Conservation (phyloP, 2,888 invertebrate genomes). For the Camponotus fellah region DNA sequence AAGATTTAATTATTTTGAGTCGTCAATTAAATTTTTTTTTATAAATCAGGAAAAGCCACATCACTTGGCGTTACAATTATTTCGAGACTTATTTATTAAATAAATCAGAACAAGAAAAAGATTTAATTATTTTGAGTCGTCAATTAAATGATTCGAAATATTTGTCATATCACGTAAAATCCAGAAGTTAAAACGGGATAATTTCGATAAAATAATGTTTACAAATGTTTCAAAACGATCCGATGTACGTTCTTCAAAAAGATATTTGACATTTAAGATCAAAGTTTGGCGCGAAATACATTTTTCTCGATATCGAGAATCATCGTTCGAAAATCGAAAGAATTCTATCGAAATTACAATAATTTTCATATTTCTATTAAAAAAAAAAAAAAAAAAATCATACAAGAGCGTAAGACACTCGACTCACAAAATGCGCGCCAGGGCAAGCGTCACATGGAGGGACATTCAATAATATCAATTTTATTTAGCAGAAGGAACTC, state of each 20-base stretch:
- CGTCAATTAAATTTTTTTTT: too few relatives aligned
- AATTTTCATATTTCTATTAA: not conserved
- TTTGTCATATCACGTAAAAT: not conserved
- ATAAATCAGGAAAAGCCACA: not conserved
- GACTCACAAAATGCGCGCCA: not conserved
- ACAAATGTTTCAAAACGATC: not conserved
- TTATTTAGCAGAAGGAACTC: not conserved
- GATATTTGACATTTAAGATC: not conserved
- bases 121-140: not conserved
- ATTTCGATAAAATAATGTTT: not conserved
- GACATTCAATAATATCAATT: not conserved
- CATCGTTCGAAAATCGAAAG: not conserved
- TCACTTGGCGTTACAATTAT: not conserved
- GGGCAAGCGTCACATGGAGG: not conserved
- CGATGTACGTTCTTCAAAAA: not conserved
- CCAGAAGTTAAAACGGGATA: not conserved
- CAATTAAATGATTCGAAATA: constrained; percentile 1
- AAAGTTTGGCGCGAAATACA: not conserved
- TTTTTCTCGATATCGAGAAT: not conserved
- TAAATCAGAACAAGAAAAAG: not conserved
- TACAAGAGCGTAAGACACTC: too few relatives aligned
- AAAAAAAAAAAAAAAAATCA: not conserved
- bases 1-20: too few relatives aligned
- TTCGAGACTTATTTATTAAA: not conserved
- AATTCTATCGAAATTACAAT: not conserved